These are phyloP conservation scores for Glyphotaelius pellucidus DNA, from an alignment of 2,888 invertebrate species.

Conservation along the genomic window DNA sequence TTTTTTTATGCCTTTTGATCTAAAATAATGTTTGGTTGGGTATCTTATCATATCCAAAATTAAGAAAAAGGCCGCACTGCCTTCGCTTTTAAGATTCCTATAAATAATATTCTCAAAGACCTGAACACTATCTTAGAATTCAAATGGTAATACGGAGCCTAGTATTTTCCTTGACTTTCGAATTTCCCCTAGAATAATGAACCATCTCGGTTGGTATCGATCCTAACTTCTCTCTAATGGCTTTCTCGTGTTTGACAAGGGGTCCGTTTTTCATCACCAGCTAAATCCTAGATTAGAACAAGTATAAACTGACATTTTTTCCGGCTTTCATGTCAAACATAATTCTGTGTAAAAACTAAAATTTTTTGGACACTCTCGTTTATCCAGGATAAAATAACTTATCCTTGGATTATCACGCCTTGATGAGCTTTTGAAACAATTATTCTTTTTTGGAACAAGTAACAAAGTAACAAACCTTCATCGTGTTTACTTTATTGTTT, in stretches of 20 bases:
- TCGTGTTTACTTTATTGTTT: too few species aligned
- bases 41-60: too few species aligned
- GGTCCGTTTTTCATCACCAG: neutral
- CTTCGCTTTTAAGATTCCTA: neutral
- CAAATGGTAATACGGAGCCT: neutral
- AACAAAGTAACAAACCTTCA: too few species aligned
- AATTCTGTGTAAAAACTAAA: neutral
- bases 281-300: neutral
- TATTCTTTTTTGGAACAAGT: neutral
- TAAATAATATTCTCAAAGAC: neutral
- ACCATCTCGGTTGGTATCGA: neutral
- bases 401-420: neutral
- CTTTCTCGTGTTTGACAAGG: neutral
- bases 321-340: neutral
- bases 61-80: too few species aligned
- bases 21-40: too few species aligned
- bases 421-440: neutral
- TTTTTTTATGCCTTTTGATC: too few species aligned
- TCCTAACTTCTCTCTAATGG: neutral
- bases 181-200: neutral
- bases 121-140: neutral
- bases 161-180: neutral
- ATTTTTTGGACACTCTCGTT: neutral
- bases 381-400: neutral
- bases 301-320: neutral